phyloP scores from a whole-genome alignment of 2,888 invertebrate species.

The Papilio protenor region DNA sequence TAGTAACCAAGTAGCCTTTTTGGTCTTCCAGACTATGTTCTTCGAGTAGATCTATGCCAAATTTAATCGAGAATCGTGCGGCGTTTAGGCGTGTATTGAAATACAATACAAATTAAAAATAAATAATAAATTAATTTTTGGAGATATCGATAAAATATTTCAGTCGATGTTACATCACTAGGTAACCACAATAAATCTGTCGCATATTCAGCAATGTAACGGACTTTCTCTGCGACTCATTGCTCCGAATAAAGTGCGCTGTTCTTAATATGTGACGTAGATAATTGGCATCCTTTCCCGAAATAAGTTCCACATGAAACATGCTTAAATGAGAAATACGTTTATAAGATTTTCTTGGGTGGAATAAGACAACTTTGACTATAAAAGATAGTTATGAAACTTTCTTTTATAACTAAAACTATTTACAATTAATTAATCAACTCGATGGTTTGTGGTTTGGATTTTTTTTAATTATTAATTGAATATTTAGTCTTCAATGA shows the following conservation, averaged over 20 bases:
- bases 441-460: background rate
- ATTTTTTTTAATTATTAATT: too few species aligned
- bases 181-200: constrained; percentile 81
- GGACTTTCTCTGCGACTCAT: constrained; percentile 82
- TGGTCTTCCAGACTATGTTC: too few species aligned
- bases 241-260: constrained; percentile 78
- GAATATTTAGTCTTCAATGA: background rate
- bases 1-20: too few species aligned
- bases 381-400: background rate
- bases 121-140: too few species aligned
- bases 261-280: constrained; percentile 79
- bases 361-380: background rate
- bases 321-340: constrained; percentile 48
- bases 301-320: constrained; percentile 70
- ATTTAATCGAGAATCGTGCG: too few species aligned
- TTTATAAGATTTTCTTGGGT: constrained; percentile 17
- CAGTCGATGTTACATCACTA: constrained; percentile 59
- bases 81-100: too few species aligned
- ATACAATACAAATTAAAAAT: too few species aligned
- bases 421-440: background rate
- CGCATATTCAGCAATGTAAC: constrained; percentile 84
- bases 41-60: too few species aligned
- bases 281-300: constrained; percentile 80
- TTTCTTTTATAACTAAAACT: background rate
- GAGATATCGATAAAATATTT: constrained; percentile 48